Percentiles rank a stretch among this genome's conserved stretches.
Evolutionary conservation across 2,888 invertebrate genomes (phyloP).

Genomic region (Candidula unifasciata): DNA sequence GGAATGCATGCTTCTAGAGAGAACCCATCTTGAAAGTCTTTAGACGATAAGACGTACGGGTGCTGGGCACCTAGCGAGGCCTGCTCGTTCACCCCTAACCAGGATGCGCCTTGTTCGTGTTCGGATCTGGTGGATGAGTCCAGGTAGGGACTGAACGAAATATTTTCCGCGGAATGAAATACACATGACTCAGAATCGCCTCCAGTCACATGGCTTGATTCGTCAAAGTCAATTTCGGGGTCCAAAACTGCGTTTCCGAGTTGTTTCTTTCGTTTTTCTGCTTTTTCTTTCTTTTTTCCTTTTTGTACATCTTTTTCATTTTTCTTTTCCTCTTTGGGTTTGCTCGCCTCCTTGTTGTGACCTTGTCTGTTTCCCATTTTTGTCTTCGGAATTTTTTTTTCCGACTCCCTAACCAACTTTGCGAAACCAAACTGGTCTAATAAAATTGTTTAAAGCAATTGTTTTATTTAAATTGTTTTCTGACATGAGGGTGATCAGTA

Average conservation of each 20-base stretch:
- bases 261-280: constrained; percentile 30
- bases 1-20: constrained; percentile 56
- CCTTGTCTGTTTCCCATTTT: constrained; percentile 55
- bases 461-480: too few relatives aligned
- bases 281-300: constrained; percentile 42
- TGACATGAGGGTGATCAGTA: too few relatives aligned
- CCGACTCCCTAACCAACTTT: neutral
- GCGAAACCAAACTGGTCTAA: neutral
- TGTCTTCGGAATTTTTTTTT: too few relatives aligned
- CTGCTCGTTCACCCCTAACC: constrained; percentile 1
- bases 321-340: constrained; percentile 44
- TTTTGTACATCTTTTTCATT: constrained; percentile 49
- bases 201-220: constrained; percentile 55
- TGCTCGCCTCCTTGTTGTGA: constrained; percentile 40
- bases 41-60: constrained; percentile 51
- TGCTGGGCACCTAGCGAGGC: neutral
- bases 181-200: constrained; percentile 55
- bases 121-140: constrained; percentile 53
- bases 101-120: constrained; percentile 21
- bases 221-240: constrained; percentile 52
- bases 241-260: constrained; percentile 11
- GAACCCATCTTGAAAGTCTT: constrained; percentile 54
- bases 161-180: constrained; percentile 55
- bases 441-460: too few relatives aligned
- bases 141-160: constrained; percentile 50